A percentile compares a stretch with the other conserved stretches of the same genome.
These are phyloP conservation scores for Clunio marinus DNA, from an alignment of 2,888 invertebrate species.

Conservation along the genomic window DNA sequence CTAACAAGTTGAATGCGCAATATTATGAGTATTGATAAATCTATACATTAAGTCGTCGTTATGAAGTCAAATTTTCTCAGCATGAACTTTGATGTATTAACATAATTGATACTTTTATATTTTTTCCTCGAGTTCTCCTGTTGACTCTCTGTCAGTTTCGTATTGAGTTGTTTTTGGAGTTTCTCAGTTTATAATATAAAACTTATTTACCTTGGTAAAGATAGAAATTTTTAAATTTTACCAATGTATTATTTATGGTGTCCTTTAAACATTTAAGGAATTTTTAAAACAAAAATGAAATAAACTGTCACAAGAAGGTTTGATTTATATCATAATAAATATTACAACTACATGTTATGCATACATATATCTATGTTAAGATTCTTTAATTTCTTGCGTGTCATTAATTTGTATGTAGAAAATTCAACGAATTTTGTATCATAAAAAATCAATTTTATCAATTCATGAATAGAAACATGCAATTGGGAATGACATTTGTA, in stretches of 20 bases:
- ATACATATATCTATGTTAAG: not conserved
- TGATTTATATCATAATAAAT: slow-evolving; percentile 13
- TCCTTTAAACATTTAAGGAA: not conserved
- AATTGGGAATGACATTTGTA: too few relatives aligned
- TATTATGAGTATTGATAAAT: too few relatives aligned
- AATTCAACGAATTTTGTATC: too few relatives aligned
- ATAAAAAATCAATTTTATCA: too few relatives aligned
- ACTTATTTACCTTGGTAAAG: not conserved
- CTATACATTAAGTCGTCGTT: too few relatives aligned
- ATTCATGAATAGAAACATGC: too few relatives aligned
- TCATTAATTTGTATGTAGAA: too few relatives aligned
- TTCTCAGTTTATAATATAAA: too few relatives aligned
- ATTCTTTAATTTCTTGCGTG: slow-evolving; percentile 16
- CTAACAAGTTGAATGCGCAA: too few relatives aligned
- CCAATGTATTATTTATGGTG: not conserved
- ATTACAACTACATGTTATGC: too few relatives aligned
- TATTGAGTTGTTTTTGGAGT: slow-evolving; percentile 7
- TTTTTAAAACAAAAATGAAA: not conserved
- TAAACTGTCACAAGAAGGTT: not conserved
- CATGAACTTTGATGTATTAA: slow-evolving; percentile 37
- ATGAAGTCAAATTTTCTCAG: slow-evolving; percentile 35
- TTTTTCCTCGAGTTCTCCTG: slow-evolving; percentile 2
- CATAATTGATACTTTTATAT: slow-evolving; percentile 38
- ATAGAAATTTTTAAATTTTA: not conserved
- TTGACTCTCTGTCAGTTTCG: not conserved